Evolutionary conservation across 2,888 invertebrate species (phyloP), one percentile per base, ranked within the genome.

Genomic region (Terebella lapidaria): DNA sequence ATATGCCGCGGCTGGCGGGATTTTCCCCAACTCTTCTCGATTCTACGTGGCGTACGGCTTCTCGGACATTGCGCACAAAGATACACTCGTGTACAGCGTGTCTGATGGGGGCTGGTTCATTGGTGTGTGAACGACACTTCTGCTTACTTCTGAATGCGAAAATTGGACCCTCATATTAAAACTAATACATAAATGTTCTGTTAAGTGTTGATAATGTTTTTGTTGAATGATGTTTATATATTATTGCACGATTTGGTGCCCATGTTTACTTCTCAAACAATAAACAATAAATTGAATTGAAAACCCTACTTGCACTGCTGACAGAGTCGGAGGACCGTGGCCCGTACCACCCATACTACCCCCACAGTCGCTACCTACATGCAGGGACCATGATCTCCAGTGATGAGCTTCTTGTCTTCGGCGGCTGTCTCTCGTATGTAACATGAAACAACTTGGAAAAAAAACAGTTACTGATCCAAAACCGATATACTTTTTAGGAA

Each of bases 361-460:
- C 71, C 2, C 70, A 71, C 53, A 67, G 68, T 20, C 55, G 71
- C 53, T 66, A 61, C 53, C 64, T 62, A 3, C 69, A 69, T 35
- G 63, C 63, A 4, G 67, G 68, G 4, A 58, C 67, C 26, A 65
- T 70, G 63, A 60, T 66, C 4, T 60, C 63, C n/a, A 42, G 51
- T n/a, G 58, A 70, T 28, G 61, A 67, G 25, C 58, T 70, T 1
- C 61, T 70, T 42, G 64, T 71, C 18, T 71, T 64, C 59, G 69
- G 70, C 3, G 71, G 71, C 22, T 71, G 71, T 61, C 61, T 70
- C 18, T 63, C 62, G 71, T 71, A 60, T 60, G 49, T 49, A 24
- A 49, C 24, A 10, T n/a, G 24, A 5, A 22, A n/a, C 24, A 20
- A 49, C 5, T n/a, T 22, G 49, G 5, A 5, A 49, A 35, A 10